Percentiles rank a stretch among this genome's conserved stretches.
These are phyloP conservation scores for Synanceia verrucosa DNA, from an alignment of 2,797 vertebrate genomes.

Conservation along the genomic window DNA sequence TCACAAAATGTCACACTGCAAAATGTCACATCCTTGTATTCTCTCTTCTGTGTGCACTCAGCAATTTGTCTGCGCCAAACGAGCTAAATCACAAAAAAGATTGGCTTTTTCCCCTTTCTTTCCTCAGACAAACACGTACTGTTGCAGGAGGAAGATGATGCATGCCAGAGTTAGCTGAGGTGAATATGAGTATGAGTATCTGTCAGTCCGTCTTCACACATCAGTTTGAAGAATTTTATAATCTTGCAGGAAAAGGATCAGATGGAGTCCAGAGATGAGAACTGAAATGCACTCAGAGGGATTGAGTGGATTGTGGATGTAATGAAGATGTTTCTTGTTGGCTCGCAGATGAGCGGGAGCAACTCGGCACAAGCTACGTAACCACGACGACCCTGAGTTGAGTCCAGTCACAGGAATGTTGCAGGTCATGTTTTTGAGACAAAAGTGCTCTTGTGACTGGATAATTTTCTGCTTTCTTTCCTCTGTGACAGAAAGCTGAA, in stretches of 20 bases:
- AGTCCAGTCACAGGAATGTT: too few relatives aligned
- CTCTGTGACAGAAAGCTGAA: too few relatives aligned
- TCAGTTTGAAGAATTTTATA: not conserved
- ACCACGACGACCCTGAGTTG: too few relatives aligned
- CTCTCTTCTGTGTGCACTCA: not conserved
- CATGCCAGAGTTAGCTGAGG: not conserved
- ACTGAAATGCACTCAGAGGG: not conserved
- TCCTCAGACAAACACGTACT: not conserved
- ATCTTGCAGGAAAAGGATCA: not conserved
- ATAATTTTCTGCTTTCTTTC: too few relatives aligned
- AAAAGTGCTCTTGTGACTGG: too few relatives aligned
- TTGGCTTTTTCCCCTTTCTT: not conserved
- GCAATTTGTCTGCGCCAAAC: not conserved
- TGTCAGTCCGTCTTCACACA: not conserved
- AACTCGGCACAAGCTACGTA: not conserved
- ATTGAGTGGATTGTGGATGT: not conserved
- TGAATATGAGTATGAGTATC: accelerated
- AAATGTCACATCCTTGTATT: conserved; percentile 28
- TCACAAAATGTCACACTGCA: conserved; percentile 31
- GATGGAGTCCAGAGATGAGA: not conserved
- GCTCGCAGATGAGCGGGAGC: not conserved
- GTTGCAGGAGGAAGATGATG: not conserved
- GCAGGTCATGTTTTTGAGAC: too few relatives aligned
- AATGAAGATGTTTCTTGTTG: not conserved
- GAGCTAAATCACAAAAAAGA: too few relatives aligned